Base-by-base conservation (phyloP, 1,140 invertebrate genomes). In the Zelostemma sp. region DNA sequence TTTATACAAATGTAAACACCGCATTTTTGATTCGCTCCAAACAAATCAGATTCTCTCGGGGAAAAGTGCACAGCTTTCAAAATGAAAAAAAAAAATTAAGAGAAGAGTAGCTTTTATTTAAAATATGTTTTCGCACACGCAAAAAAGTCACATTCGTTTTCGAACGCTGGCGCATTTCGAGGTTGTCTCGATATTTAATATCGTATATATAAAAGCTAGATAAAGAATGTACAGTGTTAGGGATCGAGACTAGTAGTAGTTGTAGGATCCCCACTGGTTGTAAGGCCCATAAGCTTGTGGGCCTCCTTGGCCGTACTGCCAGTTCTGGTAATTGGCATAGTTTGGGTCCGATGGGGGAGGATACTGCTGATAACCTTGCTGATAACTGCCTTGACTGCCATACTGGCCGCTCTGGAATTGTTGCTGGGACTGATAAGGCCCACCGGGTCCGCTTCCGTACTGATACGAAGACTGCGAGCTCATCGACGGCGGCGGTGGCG, bases 221-320 rank as follows among this genome's bases (percentile, higher is more conserved):
- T 28, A 19, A 19, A 67, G 38, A 63, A 67, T 65, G 46, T 64
- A 60, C 46, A 68, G 41, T 60, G 53, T 56, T 40, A 56, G 21
- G 11, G 50, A 63, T 56, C n/a, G 25, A 33, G 47, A 54, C 15
- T 84, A 87, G 58, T 87, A 88, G 35, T 87, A 87, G 61, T 87
- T 86, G 54, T 87, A 87, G 11, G 85, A 85, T 45, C 90, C 88
- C 90, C 90, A 91, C 55, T 91, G 90, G 71, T 90, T 90, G 63
- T 91, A 91, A 16, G 88, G 85, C n/a, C 88, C 86, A 48, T 90
- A 89, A 9, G 84, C 78, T 40, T 85, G 84, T 1, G 84, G 83
- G 38, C 87, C 85, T 25, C 88, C 83, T 67, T 91, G 89, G 1
- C 88, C 87, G 55, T 91, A 90, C 50, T 89, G 87, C 90, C 90